Base-by-base conservation (phyloP, 2,888 invertebrate genomes). In the Keiferia lycopersicella region DNA sequence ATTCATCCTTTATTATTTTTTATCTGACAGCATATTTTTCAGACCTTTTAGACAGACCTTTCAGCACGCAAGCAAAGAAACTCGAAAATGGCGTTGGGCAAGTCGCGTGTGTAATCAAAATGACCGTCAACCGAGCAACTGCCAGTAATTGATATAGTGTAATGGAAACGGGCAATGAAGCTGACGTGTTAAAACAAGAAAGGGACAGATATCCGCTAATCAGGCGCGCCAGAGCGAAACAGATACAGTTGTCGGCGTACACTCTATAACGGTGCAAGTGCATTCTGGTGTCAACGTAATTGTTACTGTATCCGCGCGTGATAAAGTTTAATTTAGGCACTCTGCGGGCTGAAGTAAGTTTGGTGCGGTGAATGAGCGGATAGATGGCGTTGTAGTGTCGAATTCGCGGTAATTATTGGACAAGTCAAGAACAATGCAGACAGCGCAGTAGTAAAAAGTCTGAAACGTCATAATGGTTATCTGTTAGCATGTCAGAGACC, bases 101-200 rank as follows among this genome's bases (percentile, higher is more conserved):
- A 50, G 51, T 66, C 50, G 64, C 63, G 67, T 70, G 68, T 69
- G 73, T 76, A 75, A 76, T 75, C 75, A 73, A 71, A 76, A 74
- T 72, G 77, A 73, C 73, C 74, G 74, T 73, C 73, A 75, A 73
- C 69, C 71, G 76, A 77, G 73, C 76, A 75, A 77, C 75, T 71
- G 69, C 68, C 80, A 73, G 84, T 87, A 87, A 87, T 88, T 90
- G 88, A 88, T 88, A 86, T 84, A 87, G 86, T 89, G 86, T 87
- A 89, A 90, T 91, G 88, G 88, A 91, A 89, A 90, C 90, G 79
- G 83, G 86, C 85, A 88, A 85, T 86, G 84, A 80, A 80, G 82
- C 80, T 84, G 88, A 87, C 86, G 86, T 84, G 82, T 84, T 80
- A 82, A 84, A 83, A 84, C 82, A 81, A 79, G 86, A 87, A 77